A percentile compares a stretch with the other conserved stretches of the same genome.
phyloP scores from a whole-genome alignment of 1,140 invertebrate species.

The Plectrocnemia conspersa region DNA sequence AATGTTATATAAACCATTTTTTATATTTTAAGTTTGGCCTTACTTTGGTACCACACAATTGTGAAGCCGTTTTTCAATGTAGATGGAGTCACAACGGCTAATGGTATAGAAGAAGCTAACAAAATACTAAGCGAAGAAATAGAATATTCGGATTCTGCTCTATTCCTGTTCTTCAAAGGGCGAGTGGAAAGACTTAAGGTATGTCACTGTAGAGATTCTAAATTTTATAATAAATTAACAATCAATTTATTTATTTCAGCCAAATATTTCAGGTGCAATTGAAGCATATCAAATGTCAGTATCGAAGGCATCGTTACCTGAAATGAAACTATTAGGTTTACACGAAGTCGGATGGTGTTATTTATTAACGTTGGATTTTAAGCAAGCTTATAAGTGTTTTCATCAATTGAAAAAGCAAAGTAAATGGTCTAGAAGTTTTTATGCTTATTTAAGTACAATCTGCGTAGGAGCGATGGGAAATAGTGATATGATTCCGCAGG shows the following conservation, averaged over 20 bases:
- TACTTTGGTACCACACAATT: conserved; percentile 73
- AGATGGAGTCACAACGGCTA: conserved; percentile 58
- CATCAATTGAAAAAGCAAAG: conserved; percentile 57
- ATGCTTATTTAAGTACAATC: conserved; percentile 59
- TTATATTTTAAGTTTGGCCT: conserved; percentile 51
- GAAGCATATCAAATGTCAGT: conserved; percentile 58
- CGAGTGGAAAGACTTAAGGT: conserved; percentile 63
- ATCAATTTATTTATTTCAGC: conserved; percentile 46
- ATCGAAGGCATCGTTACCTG: conserved; percentile 58
- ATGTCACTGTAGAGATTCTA: conserved; percentile 28
- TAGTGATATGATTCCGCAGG: conserved; percentile 9
- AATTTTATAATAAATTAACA: neutral
- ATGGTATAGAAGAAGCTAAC: conserved; percentile 57
- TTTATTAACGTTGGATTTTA: conserved; percentile 60
- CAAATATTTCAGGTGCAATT: conserved; percentile 57
- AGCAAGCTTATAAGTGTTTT: conserved; percentile 55
- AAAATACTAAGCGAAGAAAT: conserved; percentile 55
- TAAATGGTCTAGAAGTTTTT: conserved; percentile 66
- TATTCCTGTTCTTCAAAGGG: conserved; percentile 69
- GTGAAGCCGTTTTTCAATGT: conserved; percentile 67
- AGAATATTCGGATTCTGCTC: conserved; percentile 60
- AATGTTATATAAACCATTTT: neutral
- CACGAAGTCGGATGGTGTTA: conserved; percentile 73
- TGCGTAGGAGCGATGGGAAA: conserved; percentile 37
- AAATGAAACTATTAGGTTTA: conserved; percentile 62